Evolutionary conservation across 2,113 vertebrate species (phyloP).

Genomic region (Pantherophis guttatus): DNA sequence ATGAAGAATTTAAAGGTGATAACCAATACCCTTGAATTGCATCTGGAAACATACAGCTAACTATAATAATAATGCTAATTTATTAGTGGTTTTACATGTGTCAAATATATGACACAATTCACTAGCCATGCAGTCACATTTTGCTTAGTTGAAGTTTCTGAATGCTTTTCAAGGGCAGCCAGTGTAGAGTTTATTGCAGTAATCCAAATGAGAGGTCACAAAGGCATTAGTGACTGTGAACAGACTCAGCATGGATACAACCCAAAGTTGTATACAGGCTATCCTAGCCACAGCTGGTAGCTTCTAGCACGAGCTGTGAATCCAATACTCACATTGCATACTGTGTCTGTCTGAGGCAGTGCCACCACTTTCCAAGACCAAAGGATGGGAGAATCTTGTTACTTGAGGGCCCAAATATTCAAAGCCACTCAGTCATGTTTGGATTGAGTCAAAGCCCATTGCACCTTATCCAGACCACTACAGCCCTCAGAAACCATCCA

Average conservation of each 20-base stretch:
- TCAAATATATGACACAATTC: background rate
- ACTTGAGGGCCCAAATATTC: background rate
- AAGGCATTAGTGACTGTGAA: background rate
- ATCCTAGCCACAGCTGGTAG: background rate
- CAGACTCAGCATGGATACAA: background rate
- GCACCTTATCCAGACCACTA: background rate
- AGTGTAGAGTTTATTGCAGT: background rate
- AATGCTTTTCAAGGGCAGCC: background rate
- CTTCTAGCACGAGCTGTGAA: background rate
- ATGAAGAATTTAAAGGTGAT: background rate
- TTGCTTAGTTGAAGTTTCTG: background rate
- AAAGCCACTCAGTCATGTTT: background rate
- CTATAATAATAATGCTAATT: background rate
- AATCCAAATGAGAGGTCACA: background rate
- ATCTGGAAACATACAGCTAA: background rate
- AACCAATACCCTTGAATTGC: background rate
- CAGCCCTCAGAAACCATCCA: background rate
- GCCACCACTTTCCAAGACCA: background rate
- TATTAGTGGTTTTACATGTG: background rate
- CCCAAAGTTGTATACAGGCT: background rate
- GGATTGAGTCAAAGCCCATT: background rate
- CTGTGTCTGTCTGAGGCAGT: background rate
- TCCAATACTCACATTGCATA: background rate
- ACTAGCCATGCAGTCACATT: background rate
- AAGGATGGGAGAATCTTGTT: background rate